Conservation (phyloP, 2,113 vertebrate genomes). For the Gallinago media region DNA sequence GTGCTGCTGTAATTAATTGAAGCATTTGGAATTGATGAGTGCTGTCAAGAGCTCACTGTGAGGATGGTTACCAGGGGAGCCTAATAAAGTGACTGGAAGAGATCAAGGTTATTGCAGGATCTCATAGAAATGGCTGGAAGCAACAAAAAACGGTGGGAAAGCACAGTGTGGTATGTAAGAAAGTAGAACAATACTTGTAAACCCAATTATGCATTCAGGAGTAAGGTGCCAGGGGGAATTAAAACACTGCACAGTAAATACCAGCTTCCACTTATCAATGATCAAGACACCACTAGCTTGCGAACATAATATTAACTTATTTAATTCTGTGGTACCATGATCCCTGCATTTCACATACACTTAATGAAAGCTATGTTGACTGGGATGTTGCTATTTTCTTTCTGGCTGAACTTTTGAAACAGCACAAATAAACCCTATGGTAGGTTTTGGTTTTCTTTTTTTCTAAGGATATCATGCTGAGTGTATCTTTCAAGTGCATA, state of each 20-base stretch:
- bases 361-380: not conserved
- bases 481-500: not conserved
- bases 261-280: not conserved
- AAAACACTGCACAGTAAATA: not conserved
- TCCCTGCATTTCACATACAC: not conserved
- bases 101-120: constrained; percentile 53
- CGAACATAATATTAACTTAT: not conserved
- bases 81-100: constrained; percentile 48
- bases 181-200: not conserved
- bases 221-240: not conserved
- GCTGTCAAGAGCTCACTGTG: constrained; percentile 47
- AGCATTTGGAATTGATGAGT: constrained; percentile 56
- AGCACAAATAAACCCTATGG: not conserved
- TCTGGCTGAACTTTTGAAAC: not conserved
- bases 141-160: not conserved
- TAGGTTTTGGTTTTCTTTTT: not conserved
- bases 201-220: not conserved
- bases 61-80: constrained; percentile 13
- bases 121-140: constrained; percentile 32
- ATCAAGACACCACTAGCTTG: not conserved
- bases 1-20: constrained; percentile 56
- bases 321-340: not conserved
- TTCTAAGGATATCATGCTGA: not conserved
- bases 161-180: not conserved
- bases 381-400: not conserved